Evolutionary conservation across 1,140 invertebrate species (phyloP), one percentile per base, ranked within the genome.

Genomic region (Ganaspis sp.): DNA sequence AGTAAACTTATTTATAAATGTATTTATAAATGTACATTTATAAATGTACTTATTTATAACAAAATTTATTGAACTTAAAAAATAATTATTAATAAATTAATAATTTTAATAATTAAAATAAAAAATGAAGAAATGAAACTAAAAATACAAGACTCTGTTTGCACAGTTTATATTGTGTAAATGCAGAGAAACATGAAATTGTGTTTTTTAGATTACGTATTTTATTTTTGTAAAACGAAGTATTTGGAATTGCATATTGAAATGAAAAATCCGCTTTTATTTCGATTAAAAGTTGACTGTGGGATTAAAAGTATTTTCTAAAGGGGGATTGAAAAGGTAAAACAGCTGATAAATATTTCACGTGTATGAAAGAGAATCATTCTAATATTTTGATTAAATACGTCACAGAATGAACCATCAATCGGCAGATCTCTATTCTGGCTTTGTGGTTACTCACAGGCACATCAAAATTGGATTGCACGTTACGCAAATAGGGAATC

Each of bases 381-480:
- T 64, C 26, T 64, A 64, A 64, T 64, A 64, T 64, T 29, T 64
- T 64, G 58, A 64, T 64, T 34, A 64, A 64, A 64, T 64, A 64
- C 58, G 26, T 29, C 9, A 11, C 58, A 64, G 58, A 64, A 64
- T 64, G 58, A 29, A 64, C 58, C 58, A 21, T 64, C 58, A 64
- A 64, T 64, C 58, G 58, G 58, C 26, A 29, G 58, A 64, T 64
- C 58, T 64, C 58, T n/a, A 29, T 64, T 64, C 58, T 64, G 58
- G 58, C 58, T 64, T 64, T 64, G 58, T 29, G 58, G 58, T 64
- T 64, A 64, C 58, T 64, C 58, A 64, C 58, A 26, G 58, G 58
- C 58, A 64, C 58, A 64, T 64, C 58, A 64, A 64, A 64, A 64
- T 64, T 64, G 58, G 58, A 64, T 64, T 64, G 58, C 58, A 64